Evolutionary conservation across 2,888 invertebrate species (phyloP), one percentile per base, ranked within the genome.

Genomic region (Hirtodrosophila cameraria): DNA sequence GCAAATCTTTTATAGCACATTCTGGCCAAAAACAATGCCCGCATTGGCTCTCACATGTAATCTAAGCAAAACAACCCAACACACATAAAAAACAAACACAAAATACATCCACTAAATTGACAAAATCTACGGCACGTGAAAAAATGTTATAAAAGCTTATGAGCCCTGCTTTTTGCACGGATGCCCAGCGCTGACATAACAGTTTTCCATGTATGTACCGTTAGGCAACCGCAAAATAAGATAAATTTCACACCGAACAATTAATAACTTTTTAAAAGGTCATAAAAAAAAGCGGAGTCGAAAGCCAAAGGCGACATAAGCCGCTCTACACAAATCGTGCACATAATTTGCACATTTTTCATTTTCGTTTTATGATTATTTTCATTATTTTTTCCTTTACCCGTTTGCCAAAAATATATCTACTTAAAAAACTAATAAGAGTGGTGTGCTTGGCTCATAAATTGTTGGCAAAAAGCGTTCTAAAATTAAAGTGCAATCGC

Each of bases 331-430:
- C 33, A 48, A 73, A 41, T 41, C 42, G 38, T 16, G 11, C 35
- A 25, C 60, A 53, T 48, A 58, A 67, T 59, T 71, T 62, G 39
- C 46, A 49, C 64, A 68, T 74, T 55, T 45, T 53, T 74, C 58
- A 78, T 60, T 50, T 49, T 36, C 11, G 23, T 63, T 36, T 18
- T 35, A 12, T 42, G 16, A n/a, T 13, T 6, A 18, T 38, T 12
- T 12, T 31, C 28, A 87, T 87, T 85, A 87, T 87, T n/a, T n/a
- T n/a, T n/a, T n/a, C n/a, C n/a, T n/a, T 15, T 33, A 20, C 16
- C 18, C 3, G 8, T n/a, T 7, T 4, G n/a, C 4, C 8, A 8
- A 46, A 55, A 30, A 31, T 36, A 20, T 33, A 33, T 43, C 11
- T 35, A 28, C 31, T 28, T 31, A 20, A 43, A 77, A 54, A 77